phyloP scores from a whole-genome alignment of 2,113 vertebrate species.

The Silurus glanis region DNA sequence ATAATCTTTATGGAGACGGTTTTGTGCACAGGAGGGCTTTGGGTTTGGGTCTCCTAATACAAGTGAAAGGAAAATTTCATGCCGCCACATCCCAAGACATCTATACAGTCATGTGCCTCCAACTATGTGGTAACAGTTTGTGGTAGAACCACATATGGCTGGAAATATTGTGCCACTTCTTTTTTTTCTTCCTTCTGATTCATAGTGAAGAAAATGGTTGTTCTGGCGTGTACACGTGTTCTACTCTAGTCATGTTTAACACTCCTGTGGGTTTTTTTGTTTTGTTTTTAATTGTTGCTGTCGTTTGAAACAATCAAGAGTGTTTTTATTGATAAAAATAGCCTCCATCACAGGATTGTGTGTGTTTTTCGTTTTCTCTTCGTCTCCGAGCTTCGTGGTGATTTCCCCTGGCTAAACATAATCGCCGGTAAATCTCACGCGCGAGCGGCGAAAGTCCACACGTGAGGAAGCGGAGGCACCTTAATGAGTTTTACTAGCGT shows the following conservation, averaged over 20 bases:
- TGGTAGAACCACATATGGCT: too few relatives aligned
- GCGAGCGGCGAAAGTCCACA: constrained; percentile 52
- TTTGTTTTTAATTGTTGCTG: neutral
- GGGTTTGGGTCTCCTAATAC: too few relatives aligned
- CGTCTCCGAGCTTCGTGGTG: neutral
- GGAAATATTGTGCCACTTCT: neutral
- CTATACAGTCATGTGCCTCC: too few relatives aligned
- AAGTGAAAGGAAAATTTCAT: too few relatives aligned
- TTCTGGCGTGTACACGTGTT: neutral
- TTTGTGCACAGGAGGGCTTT: too few relatives aligned
- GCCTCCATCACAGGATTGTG: too few relatives aligned
- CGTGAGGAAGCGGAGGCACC: constrained; percentile 55
- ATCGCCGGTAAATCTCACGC: neutral
- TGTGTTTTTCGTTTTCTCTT: neutral
- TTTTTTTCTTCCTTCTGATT: neutral
- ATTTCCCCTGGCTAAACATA: constrained; percentile 5
- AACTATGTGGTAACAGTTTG: too few relatives aligned
- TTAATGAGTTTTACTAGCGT: constrained; percentile 67
- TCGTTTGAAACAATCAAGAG: neutral
- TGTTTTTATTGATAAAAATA: neutral
- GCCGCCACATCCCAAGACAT: too few relatives aligned
- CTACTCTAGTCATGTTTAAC: neutral
- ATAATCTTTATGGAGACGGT: too few relatives aligned
- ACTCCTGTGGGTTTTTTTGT: neutral
- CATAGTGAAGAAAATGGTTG: too few relatives aligned